Evolutionary conservation across 1,140 invertebrate species (phyloP).

Genomic region (Drosophila murphyi): DNA sequence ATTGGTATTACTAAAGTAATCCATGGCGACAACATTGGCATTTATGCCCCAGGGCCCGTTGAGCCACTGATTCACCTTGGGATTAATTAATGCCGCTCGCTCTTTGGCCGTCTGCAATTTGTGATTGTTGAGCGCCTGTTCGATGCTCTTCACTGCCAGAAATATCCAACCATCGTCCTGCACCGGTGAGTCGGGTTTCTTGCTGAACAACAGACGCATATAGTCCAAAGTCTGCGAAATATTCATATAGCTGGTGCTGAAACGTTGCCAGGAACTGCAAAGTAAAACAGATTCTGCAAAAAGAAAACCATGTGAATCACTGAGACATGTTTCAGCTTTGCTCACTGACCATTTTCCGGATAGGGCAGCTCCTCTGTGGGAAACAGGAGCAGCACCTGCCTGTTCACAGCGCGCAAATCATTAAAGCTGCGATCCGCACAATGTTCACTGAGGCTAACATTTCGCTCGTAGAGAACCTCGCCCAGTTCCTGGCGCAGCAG

Average conservation of each 20-base stretch:
- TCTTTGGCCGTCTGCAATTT: slow-evolving; percentile 71
- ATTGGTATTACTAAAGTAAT: slow-evolving; percentile 88
- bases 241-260: slow-evolving; percentile 72
- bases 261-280: slow-evolving; percentile 75
- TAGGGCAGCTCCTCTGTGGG: slow-evolving; percentile 71
- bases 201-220: slow-evolving; percentile 76
- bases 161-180: slow-evolving; percentile 79
- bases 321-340: too few species aligned
- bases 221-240: slow-evolving; percentile 69
- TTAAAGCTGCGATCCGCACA: slow-evolving; percentile 64
- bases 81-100: slow-evolving; percentile 68
- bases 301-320: neutral
- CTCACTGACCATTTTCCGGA: slow-evolving; percentile 61
- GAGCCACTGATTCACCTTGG: slow-evolving; percentile 67
- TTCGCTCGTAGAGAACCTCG: slow-evolving; percentile 58
- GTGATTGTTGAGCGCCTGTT: slow-evolving; percentile 66
- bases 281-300: slow-evolving; percentile 64
- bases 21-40: slow-evolving; percentile 86
- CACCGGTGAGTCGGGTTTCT: slow-evolving; percentile 60
- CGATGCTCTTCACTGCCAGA: slow-evolving; percentile 62
- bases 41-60: slow-evolving; percentile 85
- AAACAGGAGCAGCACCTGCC: slow-evolving; percentile 65
- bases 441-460: slow-evolving; percentile 40
- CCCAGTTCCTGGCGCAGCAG: slow-evolving; percentile 67
- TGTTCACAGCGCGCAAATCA: slow-evolving; percentile 40